Evolutionary conservation across 35 echinoderm and acorn worm genomes (phyloP).

Genomic region (Lytechinus pictus): DNA sequence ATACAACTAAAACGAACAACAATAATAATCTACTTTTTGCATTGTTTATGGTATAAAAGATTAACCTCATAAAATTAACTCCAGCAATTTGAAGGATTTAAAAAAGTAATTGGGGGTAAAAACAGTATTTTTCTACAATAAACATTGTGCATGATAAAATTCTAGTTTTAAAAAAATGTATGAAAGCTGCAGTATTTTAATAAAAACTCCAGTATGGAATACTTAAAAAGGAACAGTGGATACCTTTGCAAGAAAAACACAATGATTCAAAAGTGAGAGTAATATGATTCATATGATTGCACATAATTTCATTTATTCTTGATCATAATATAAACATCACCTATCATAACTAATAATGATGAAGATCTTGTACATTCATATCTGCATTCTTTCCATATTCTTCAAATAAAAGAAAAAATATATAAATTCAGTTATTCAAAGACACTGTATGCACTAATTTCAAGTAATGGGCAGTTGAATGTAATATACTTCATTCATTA

Average conservation of each 20-base stretch:
- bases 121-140: too few relatives aligned
- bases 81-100: too few relatives aligned
- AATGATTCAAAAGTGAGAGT: background rate
- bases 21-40: too few relatives aligned
- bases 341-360: background rate
- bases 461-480: background rate
- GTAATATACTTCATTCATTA: background rate
- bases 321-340: constrained; percentile 19
- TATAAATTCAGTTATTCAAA: background rate
- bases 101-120: too few relatives aligned
- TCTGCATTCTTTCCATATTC: background rate
- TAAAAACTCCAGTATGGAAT: too few relatives aligned
- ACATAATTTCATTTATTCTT: constrained; percentile 20
- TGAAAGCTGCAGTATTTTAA: too few relatives aligned
- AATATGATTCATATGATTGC: background rate
- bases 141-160: too few relatives aligned
- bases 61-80: too few relatives aligned
- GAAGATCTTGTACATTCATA: background rate
- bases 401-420: background rate
- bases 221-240: too few relatives aligned
- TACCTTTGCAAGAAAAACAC: background rate
- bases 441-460: background rate
- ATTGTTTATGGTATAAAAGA: too few relatives aligned
- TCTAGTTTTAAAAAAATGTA: too few relatives aligned
- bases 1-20: too few relatives aligned